These are phyloP conservation scores for Ptiloglossa arizonensis DNA, from an alignment of 1,140 invertebrate genomes.

Conservation along the genomic window DNA sequence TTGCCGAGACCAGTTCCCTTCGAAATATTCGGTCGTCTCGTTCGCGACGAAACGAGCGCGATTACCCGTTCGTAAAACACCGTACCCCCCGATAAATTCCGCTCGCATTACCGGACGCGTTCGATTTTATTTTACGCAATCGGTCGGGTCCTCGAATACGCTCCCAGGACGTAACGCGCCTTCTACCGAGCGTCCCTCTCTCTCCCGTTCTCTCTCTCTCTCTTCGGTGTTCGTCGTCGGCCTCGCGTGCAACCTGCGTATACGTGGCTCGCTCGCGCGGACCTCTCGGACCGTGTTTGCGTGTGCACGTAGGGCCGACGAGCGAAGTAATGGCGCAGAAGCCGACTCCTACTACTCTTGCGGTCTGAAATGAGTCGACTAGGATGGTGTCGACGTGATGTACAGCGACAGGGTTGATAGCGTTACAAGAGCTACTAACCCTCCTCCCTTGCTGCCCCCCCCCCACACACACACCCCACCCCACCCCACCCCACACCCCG, in stretches of 20 bases:
- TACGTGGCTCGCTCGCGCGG: constrained; percentile 33
- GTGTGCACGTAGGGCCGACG: constrained; percentile 57
- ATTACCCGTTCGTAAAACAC: constrained; percentile 26
- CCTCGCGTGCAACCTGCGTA: constrained; percentile 59
- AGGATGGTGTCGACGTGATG: constrained; percentile 82
- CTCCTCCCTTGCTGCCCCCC: constrained; percentile 63
- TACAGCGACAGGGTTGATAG: constrained; percentile 82
- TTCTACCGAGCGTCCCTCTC: constrained; percentile 1
- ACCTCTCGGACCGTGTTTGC: constrained; percentile 31
- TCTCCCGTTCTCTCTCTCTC: neutral
- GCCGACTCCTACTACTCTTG: constrained; percentile 74
- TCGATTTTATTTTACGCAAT: constrained; percentile 61
- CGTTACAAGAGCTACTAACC: constrained; percentile 82
- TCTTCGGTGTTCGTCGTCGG: neutral
- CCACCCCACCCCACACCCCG: constrained; percentile 4
- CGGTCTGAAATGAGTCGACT: constrained; percentile 74
- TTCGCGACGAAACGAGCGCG: constrained; percentile 5
- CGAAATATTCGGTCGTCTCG: neutral
- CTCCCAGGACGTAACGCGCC: constrained; percentile 45
- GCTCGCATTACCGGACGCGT: constrained; percentile 41
- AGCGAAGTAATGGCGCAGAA: constrained; percentile 78
- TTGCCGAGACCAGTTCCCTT: neutral
- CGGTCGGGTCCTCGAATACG: constrained; percentile 44
- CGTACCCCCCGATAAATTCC: constrained; percentile 49
- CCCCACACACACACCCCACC: constrained; percentile 19